Percentiles rank a stretch among this genome's conserved stretches.
Evolutionary conservation across 2,113 vertebrate species (phyloP).

Genomic region (Etheostoma cragini): DNA sequence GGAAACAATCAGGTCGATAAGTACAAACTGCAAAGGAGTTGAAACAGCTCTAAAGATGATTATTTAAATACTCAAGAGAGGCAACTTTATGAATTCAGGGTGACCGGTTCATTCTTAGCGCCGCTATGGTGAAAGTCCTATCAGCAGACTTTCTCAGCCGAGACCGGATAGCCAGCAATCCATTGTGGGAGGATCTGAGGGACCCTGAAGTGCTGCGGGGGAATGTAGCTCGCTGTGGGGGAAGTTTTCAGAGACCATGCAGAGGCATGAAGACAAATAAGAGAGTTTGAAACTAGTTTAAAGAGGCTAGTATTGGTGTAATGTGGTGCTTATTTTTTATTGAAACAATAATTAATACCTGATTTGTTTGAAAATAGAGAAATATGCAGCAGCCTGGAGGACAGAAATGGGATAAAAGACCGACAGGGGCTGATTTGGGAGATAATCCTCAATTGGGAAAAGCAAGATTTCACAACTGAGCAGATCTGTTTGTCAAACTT

Average conservation of each 20-base stretch:
- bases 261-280: conserved; percentile 59
- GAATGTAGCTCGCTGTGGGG: conserved; percentile 42
- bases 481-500: conserved; percentile 54
- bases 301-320: conserved; percentile 30
- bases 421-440: conserved; percentile 11
- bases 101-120: conserved; percentile 9
- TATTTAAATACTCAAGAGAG: conserved; percentile 41
- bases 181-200: conserved; percentile 68
- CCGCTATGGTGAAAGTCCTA: conserved; percentile 26
- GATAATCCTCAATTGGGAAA: conserved; percentile 23
- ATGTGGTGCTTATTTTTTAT: background rate
- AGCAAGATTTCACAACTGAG: conserved; percentile 21
- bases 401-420: background rate
- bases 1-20: conserved; percentile 14
- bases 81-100: conserved; percentile 20
- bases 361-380: conserved; percentile 3
- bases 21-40: conserved; percentile 9
- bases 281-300: conserved; percentile 40
- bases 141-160: conserved; percentile 22
- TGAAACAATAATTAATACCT: conserved; percentile 19
- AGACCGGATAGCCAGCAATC: conserved; percentile 32
- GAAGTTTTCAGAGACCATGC: conserved; percentile 57
- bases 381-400: background rate
- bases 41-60: background rate
- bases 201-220: conserved; percentile 44